Evolutionary conservation across 2,113 vertebrate genomes (phyloP).

Genomic region (Aix galericulata): DNA sequence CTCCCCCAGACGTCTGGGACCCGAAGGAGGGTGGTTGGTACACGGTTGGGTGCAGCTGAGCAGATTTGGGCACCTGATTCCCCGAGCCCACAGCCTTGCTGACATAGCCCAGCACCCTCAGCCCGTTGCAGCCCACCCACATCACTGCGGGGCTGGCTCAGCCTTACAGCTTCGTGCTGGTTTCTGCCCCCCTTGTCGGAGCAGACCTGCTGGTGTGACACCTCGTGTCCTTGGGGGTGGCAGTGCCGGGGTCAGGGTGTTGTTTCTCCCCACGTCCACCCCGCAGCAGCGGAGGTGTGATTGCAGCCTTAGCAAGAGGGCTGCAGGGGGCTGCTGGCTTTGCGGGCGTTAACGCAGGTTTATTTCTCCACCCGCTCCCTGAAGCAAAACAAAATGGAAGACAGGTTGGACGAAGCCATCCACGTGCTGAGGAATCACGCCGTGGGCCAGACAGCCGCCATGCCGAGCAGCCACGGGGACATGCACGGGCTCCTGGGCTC

Average conservation of each 20-base stretch:
- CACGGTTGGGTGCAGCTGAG: neutral
- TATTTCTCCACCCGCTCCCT: neutral
- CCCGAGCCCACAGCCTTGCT: neutral
- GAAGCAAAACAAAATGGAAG: conserved; percentile 96
- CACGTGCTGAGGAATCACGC: conserved; percentile 95
- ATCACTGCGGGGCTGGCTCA: neutral
- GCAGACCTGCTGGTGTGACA: neutral
- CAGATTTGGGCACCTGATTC: neutral
- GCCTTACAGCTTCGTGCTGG: neutral
- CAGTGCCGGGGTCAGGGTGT: fast-evolving
- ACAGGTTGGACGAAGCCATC: conserved; percentile 96
- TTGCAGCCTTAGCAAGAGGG: neutral
- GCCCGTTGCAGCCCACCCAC: fast-evolving
- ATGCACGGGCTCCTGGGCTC: conserved; percentile 85
- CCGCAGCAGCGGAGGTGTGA: fast-evolving
- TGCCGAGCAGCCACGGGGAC: conserved; percentile 79
- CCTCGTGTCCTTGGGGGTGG: neutral
- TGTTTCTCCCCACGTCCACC: neutral
- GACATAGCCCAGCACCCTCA: neutral
- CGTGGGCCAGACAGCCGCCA: conserved; percentile 84
- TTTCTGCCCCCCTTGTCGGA: neutral
- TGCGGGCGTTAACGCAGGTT: fast-evolving
- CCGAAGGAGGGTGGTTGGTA: neutral
- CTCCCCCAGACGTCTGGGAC: fast-evolving
- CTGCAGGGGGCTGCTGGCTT: neutral